Conservation (phyloP, 1,140 invertebrate genomes). For the Macrotrachela quadricornifera region DNA sequence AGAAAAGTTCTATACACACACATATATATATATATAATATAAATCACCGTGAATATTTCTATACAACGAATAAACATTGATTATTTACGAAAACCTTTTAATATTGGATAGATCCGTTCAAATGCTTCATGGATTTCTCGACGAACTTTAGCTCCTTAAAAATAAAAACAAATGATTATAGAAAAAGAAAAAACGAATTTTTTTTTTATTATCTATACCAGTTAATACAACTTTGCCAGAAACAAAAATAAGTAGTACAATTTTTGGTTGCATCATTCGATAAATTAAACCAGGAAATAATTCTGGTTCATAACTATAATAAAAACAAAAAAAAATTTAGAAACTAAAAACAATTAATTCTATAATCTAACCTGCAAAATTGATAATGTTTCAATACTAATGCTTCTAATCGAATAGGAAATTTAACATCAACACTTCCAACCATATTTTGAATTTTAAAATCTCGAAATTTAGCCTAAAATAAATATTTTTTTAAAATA, state of each 20-base stretch:
- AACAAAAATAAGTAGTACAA: slow-evolving; percentile 95
- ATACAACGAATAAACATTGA: too few species aligned
- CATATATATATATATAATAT: too few species aligned
- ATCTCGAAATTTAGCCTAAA: slow-evolving; percentile 86
- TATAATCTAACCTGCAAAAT: slow-evolving; percentile 46
- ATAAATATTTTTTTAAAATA: slow-evolving; percentile 12
- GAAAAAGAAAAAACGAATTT: slow-evolving; percentile 16
- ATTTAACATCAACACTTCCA: slow-evolving; percentile 95
- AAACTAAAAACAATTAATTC: slow-evolving; percentile 2
- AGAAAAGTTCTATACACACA: too few species aligned
- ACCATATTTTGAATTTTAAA: slow-evolving; percentile 99
- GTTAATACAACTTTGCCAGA: slow-evolving; percentile 93
- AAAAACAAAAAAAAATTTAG: background rate
- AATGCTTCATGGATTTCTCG: slow-evolving; percentile 98
- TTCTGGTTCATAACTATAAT: slow-evolving; percentile 40
- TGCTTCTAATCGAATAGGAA: slow-evolving; percentile 89
- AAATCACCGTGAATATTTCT: too few species aligned
- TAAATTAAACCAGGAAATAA: slow-evolving; percentile 96
- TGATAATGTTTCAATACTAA: slow-evolving; percentile 84
- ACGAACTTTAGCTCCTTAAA: slow-evolving; percentile 76
- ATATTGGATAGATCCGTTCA: slow-evolving; percentile 96
- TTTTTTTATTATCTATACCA: slow-evolving; percentile 32
- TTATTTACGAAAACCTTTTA: slow-evolving; percentile 57
- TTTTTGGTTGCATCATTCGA: slow-evolving; percentile 94
- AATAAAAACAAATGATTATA: slow-evolving; percentile 8